phyloP scores from a whole-genome alignment of 2,113 vertebrate genomes.

The Sturnira hondurensis region DNA sequence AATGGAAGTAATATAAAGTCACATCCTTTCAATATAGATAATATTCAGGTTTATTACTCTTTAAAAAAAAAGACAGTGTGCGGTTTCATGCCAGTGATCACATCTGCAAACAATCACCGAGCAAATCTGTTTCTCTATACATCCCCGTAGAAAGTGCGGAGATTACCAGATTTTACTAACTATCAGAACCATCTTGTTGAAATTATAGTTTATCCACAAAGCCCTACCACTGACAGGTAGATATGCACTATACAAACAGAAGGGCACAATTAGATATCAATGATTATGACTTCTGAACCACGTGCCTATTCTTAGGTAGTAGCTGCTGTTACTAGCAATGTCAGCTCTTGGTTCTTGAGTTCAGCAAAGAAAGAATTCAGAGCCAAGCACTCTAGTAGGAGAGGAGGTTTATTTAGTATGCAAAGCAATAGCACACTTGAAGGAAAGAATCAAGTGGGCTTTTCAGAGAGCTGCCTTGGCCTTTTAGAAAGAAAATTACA shows the following conservation, averaged over 20 bases:
- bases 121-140: constrained; percentile 37
- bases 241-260: neutral
- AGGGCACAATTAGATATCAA: neutral
- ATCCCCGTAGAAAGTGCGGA: neutral
- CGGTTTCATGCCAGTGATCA: constrained; percentile 41
- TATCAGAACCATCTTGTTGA: neutral
- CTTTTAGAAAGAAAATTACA: neutral
- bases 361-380: neutral
- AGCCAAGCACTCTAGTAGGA: neutral
- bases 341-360: neutral
- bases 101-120: constrained; percentile 33
- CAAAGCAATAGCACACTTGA: neutral
- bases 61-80: constrained; percentile 29
- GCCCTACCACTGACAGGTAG: neutral
- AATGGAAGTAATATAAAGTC: constrained; percentile 60
- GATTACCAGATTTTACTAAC: neutral
- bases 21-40: constrained; percentile 49
- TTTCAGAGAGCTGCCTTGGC: neutral
- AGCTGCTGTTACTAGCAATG: neutral
- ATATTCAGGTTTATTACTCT: constrained; percentile 35
- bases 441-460: neutral
- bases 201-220: constrained; percentile 11
- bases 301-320: neutral
- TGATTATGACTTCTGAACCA: constrained; percentile 18
- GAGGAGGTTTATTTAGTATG: neutral